Base-by-base conservation (phyloP, 2,888 invertebrate species). In the Cenopis cana region DNA sequence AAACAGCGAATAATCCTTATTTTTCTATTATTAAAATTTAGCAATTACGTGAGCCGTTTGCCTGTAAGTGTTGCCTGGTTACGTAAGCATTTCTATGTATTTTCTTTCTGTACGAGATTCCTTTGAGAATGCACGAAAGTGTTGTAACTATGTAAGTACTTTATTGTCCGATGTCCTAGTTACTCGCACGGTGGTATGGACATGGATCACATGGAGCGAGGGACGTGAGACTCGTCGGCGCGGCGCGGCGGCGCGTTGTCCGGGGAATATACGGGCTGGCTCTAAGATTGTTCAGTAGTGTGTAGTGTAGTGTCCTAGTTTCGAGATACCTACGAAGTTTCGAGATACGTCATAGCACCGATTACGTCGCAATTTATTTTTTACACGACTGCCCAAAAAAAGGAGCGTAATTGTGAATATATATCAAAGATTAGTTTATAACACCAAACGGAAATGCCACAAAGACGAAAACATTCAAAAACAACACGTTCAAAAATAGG, bases 121-220 rank as follows among this genome's bases (percentile, higher is more conserved):
- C 61, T 50, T 17, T 14, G 33, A 62, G 46, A 62, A 29, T 33
- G 33, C 38, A 59, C 38, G 59, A 59, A 12, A 14, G 59, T 41
- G 4, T 62, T 12, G 33, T 20, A 33, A 50, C 50, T 50, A 4
- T 33, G 14, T 29, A n/a, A n/a, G 12, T n/a, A 29, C 29, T 50
- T 33, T 61, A 50, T 46, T 50, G 29, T 60, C 12, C 18, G 12
- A 50, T 18, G 61, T 36, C 33, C 62, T 62, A 50, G 62, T 54
- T 61, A 18, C 24, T 38, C 52, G 38, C 18, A 4, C 38, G 38
- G n/a, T 38, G 36, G 52, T 52, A 2, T 24, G n/a, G n/a, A n/a
- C n/a, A n/a, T n/a, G n/a, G n/a, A n/a, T n/a, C n/a, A n/a, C n/a
- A n/a, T n/a, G 38, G 54, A 54, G 38, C 64, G 36, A 11, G 24